A percentile compares a stretch with the other conserved stretches of the same genome.
phyloP scores from a whole-genome alignment of 2,888 invertebrate genomes.

The Alitta virens region DNA sequence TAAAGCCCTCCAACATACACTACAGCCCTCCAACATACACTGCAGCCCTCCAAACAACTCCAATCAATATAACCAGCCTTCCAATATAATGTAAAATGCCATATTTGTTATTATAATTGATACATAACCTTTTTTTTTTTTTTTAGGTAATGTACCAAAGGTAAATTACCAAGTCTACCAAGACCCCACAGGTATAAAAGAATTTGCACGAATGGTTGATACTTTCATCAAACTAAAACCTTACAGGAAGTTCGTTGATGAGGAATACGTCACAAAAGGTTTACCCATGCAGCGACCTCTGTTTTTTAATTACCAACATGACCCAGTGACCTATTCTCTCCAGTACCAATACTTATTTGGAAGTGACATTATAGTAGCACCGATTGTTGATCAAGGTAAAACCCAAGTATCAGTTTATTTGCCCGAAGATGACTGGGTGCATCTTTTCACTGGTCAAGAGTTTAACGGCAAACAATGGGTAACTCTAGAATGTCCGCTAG shows the following conservation, averaged over 20 bases:
- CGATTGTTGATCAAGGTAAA: constrained; percentile 35
- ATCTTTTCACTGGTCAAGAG: constrained; percentile 34
- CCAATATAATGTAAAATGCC: too few relatives aligned
- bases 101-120: too few relatives aligned
- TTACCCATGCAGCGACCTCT: constrained; percentile 44
- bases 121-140: neutral
- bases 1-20: too few relatives aligned
- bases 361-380: constrained; percentile 43
- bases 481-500: constrained; percentile 36
- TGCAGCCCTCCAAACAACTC: too few relatives aligned
- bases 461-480: constrained; percentile 25
- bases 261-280: constrained; percentile 31
- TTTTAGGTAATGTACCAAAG: constrained; percentile 7
- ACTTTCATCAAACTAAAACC: constrained; percentile 37
- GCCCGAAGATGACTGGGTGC: constrained; percentile 38
- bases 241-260: constrained; percentile 34
- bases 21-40: too few relatives aligned
- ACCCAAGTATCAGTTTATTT: constrained; percentile 35
- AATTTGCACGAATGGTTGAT: constrained; percentile 26
- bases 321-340: constrained; percentile 29
- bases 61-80: too few relatives aligned
- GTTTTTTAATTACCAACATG: constrained; percentile 39
- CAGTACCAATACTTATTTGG: constrained; percentile 48
- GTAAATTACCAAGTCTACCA: constrained; percentile 4
- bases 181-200: neutral